Conservation (phyloP, 92 coral and sea anemone genomes). For the Phenganax stokvisi region DNA sequence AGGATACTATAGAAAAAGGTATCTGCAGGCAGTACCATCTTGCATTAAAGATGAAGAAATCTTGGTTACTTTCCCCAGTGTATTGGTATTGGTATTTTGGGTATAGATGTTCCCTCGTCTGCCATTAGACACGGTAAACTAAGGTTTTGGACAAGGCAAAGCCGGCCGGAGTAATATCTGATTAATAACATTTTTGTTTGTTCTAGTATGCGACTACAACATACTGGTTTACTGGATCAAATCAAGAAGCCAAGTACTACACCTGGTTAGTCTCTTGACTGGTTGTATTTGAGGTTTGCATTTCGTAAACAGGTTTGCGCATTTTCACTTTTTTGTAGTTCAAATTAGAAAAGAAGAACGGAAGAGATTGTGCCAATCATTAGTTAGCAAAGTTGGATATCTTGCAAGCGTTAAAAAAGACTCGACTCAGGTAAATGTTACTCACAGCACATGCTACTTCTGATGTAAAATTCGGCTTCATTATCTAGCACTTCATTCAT, state of each 20-base stretch:
- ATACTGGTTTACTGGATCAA: not conserved
- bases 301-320: not conserved
- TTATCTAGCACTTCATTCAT: too few species aligned
- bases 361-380: constrained; percentile 6
- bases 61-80: not conserved
- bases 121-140: too few species aligned
- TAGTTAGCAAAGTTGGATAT: constrained; percentile 10
- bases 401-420: not conserved
- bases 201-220: not conserved
- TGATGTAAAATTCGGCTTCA: not conserved
- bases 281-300: not conserved
- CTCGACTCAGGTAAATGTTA: not conserved
- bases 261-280: not conserved
- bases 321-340: constrained; percentile 3
- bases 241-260: constrained; percentile 2
- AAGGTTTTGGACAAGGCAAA: too few species aligned
- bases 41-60: not conserved
- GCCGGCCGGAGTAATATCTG: too few species aligned
- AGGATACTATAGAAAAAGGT: constrained; percentile 29
- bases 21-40: not conserved
- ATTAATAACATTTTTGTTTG: not conserved
- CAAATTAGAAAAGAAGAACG: constrained; percentile 10
- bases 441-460: not conserved
- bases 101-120: not conserved
- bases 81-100: not conserved